Conservation (phyloP, 2,888 invertebrate genomes). For the Augiades crinisus region DNA sequence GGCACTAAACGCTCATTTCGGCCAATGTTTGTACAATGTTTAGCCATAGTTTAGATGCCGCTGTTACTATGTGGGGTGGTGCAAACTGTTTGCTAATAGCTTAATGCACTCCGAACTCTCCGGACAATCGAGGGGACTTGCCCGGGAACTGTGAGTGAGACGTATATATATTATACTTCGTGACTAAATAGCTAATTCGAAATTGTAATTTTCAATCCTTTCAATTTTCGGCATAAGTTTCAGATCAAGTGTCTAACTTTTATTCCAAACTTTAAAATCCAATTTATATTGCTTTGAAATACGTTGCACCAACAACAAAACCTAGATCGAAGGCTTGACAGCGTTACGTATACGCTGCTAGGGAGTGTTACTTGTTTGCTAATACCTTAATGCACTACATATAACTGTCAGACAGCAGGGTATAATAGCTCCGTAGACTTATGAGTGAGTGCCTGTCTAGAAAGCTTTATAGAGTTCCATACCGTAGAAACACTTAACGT, state of each 20-base stretch:
- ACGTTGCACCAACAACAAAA: background rate
- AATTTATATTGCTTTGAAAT: too few relatives aligned
- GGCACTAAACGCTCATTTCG: background rate
- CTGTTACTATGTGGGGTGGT: slow-evolving; percentile 39
- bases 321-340: slow-evolving; percentile 5
- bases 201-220: background rate
- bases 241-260: background rate
- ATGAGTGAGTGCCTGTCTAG: slow-evolving; percentile 13
- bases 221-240: background rate
- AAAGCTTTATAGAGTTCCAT: background rate
- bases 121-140: slow-evolving; percentile 46
- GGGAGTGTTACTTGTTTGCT: slow-evolving; percentile 60
- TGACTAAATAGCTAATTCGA: background rate
- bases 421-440: slow-evolving; percentile 41
- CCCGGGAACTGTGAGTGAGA: slow-evolving; percentile 29
- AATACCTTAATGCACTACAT: slow-evolving; percentile 70
- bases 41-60: slow-evolving; percentile 22
- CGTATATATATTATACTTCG: background rate
- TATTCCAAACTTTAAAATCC: too few relatives aligned
- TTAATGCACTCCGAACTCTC: slow-evolving; percentile 64
- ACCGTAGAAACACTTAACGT: background rate
- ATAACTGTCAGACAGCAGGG: slow-evolving; percentile 47
- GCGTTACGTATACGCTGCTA: slow-evolving; percentile 19
- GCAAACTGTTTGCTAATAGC: slow-evolving; percentile 68
- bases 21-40: slow-evolving; percentile 8